Conservation (phyloP, 2,888 invertebrate species). For the Apotomis betuletana region DNA sequence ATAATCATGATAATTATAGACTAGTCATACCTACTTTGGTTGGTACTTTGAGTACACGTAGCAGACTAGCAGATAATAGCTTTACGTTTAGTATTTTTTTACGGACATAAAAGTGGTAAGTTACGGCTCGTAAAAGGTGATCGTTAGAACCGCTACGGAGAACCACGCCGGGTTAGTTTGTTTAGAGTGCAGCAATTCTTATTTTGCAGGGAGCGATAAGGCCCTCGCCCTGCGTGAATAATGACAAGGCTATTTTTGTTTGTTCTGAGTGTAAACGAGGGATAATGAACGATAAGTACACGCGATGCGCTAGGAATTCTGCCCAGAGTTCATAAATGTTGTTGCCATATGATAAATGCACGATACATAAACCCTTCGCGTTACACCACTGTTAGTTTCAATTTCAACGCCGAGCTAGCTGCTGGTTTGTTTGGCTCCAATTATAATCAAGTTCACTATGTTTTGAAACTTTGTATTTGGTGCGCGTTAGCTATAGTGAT, state of each 20-base stretch:
- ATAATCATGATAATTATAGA: slow-evolving; percentile 28
- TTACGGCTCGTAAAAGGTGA: neutral
- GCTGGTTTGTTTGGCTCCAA: slow-evolving; percentile 44
- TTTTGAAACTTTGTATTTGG: slow-evolving; percentile 1
- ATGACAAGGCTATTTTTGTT: slow-evolving; percentile 68
- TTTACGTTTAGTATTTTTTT: neutral
- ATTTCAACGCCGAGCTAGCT: slow-evolving; percentile 52
- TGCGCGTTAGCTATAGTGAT: slow-evolving; percentile 13
- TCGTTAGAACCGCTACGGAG: neutral
- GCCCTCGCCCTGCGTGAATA: slow-evolving; percentile 65
- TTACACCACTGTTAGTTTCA: slow-evolving; percentile 59
- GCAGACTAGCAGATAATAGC: neutral
- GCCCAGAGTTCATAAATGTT: slow-evolving; percentile 62
- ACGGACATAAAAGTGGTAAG: neutral
- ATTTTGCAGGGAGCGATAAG: slow-evolving; percentile 62
- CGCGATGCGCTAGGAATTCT: slow-evolving; percentile 66
- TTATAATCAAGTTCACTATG: slow-evolving; percentile 1
- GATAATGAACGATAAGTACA: slow-evolving; percentile 68
- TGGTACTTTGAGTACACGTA: slow-evolving; percentile 6
- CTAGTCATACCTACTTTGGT: neutral
- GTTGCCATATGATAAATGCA: slow-evolving; percentile 52
- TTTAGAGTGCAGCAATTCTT: slow-evolving; percentile 57
- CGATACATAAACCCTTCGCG: slow-evolving; percentile 35
- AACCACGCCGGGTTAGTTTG: slow-evolving; percentile 44
- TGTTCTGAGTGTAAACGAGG: slow-evolving; percentile 63